Evolutionary conservation across 2,888 invertebrate species (phyloP).

Genomic region (Trissolcus japonicus): DNA sequence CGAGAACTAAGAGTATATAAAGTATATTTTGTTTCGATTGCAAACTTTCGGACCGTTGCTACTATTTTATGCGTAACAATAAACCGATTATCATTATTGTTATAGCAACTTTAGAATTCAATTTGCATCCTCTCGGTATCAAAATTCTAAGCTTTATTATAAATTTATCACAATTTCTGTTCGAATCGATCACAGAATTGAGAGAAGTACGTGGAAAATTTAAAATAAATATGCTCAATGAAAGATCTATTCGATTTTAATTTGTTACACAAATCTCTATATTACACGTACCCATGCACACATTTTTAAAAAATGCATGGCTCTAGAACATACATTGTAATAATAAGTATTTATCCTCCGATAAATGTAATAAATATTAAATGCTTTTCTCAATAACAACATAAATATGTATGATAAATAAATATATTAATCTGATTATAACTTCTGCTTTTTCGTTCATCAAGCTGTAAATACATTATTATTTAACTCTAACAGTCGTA

Average conservation of each 20-base stretch:
- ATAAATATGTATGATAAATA: conserved; percentile 55
- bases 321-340: conserved; percentile 10
- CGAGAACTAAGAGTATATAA: background rate
- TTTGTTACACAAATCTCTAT: conserved; percentile 25
- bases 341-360: conserved; percentile 19
- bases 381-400: conserved; percentile 39
- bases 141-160: conserved; percentile 38
- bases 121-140: conserved; percentile 7
- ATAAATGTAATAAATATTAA: conserved; percentile 51
- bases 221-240: conserved; percentile 6
- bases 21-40: no score
- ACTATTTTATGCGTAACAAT: no score
- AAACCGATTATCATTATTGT: no score
- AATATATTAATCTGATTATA: conserved; percentile 56
- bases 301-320: conserved; percentile 22
- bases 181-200: conserved; percentile 51
- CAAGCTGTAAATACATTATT: conserved; percentile 30
- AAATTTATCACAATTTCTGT: conserved; percentile 53
- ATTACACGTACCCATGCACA: conserved; percentile 24
- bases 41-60: no score
- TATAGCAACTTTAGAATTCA: no score
- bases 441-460: conserved; percentile 29
- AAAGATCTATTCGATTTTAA: conserved; percentile 17
- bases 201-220: conserved; percentile 43
- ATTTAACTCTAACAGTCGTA: conserved; percentile 18